Evolutionary conservation across 1,140 invertebrate species (phyloP).

Genomic region (Vollenhovia emeryi): DNA sequence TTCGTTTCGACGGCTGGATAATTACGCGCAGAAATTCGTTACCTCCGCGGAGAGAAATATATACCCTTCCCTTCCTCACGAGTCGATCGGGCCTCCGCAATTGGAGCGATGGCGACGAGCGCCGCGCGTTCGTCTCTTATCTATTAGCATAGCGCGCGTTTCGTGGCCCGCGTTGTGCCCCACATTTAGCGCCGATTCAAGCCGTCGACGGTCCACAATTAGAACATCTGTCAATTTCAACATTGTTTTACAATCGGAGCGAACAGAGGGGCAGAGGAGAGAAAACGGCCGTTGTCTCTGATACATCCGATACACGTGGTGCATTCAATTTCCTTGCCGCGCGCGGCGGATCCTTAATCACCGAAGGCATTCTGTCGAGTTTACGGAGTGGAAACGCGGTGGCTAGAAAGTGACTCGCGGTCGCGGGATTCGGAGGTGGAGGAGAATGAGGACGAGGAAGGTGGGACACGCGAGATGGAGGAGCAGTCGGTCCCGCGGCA

Average conservation of each 20-base stretch:
- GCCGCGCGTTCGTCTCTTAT: conserved; percentile 44
- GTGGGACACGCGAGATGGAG: conserved; percentile 47
- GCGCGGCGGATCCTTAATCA: conserved; percentile 32
- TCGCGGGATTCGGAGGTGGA: conserved; percentile 18
- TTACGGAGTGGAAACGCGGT: conserved; percentile 37
- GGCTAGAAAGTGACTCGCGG: conserved; percentile 49
- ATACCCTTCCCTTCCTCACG: conserved; percentile 18
- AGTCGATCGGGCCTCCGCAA: conserved; percentile 39
- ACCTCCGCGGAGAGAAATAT: conserved; percentile 19
- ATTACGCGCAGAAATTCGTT: conserved; percentile 48
- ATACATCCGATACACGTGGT: neutral
- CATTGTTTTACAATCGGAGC: neutral
- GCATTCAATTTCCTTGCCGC: conserved; percentile 12
- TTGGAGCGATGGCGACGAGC: conserved; percentile 19
- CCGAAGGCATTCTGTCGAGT: conserved; percentile 52
- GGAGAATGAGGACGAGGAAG: conserved; percentile 43
- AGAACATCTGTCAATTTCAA: neutral
- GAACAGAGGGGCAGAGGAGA: neutral
- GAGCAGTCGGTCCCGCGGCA: conserved; percentile 60
- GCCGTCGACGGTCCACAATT: neutral
- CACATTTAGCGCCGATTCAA: neutral
- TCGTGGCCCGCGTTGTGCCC: neutral
- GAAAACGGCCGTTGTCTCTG: neutral
- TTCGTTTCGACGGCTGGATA: conserved; percentile 52
- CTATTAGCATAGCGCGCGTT: neutral